phyloP scores from a whole-genome alignment of 1,140 invertebrate species.

The Drosophila suzukii region DNA sequence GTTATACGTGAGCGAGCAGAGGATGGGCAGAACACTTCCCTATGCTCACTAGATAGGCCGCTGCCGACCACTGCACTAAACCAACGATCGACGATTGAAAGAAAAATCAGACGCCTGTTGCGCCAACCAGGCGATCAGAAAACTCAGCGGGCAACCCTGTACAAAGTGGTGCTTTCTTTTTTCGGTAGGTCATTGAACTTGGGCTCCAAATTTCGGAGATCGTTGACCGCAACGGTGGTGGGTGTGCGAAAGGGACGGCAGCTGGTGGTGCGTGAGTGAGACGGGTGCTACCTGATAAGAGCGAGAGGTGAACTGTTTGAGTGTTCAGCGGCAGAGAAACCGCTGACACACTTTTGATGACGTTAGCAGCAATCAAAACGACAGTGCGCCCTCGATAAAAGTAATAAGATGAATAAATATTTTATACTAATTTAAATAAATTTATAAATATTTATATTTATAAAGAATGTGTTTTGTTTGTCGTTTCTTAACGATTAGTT shows the following conservation, averaged over 20 bases:
- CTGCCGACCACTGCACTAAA: no score
- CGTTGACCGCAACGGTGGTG: slow-evolving; percentile 45
- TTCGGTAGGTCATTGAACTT: slow-evolving; percentile 62
- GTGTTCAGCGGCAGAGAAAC: neutral
- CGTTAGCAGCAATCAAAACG: slow-evolving; percentile 10
- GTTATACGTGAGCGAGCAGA: no score
- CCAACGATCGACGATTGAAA: slow-evolving; percentile 57
- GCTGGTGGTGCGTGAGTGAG: neutral
- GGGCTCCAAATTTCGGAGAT: slow-evolving; percentile 53
- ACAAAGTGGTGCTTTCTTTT: slow-evolving; percentile 37
- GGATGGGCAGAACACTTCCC: no score
- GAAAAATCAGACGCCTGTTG: slow-evolving; percentile 74
- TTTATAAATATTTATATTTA: neutral
- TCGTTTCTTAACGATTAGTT: neutral
- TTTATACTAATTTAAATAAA: neutral
- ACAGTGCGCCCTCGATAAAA: slow-evolving; percentile 4
- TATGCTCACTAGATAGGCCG: no score
- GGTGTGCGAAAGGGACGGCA: neutral
- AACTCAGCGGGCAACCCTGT: slow-evolving; percentile 7
- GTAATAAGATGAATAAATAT: neutral
- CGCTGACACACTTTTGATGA: slow-evolving; percentile 18
- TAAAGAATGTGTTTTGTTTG: no score
- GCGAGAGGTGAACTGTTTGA: slow-evolving; percentile 1
- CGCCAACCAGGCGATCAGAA: slow-evolving; percentile 50
- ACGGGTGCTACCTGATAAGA: neutral